Base-by-base conservation (phyloP, 2,888 invertebrate species). In the Therioaphis trifolii region DNA sequence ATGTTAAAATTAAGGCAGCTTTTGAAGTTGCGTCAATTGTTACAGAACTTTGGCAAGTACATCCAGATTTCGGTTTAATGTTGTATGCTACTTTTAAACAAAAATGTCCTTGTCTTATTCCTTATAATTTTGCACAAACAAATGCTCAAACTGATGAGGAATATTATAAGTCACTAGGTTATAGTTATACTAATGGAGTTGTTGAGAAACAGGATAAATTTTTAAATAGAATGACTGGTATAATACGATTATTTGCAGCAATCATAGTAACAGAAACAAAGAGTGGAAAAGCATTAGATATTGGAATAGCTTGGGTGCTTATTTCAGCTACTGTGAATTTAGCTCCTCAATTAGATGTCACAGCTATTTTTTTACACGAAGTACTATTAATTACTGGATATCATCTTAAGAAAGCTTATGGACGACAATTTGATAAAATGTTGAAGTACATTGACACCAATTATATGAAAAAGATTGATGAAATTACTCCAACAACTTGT, bases 191-290 rank as follows among this genome's bases (percentile, higher is more conserved):
- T 87, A 93, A 94, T 84, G 94, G 93, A 5, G 91, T 91, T 76
- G 91, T 95, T 12, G 96, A 97, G 88, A 92, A 93, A 85, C 94
- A 96, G 87, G 94, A 95, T 87, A 94, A 94, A 88, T 97, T 94
- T 89, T 89, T 96, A 43, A 94, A 93, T 87, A 91, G 96, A 85
- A 95, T 96, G 92, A 93, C 94, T 0, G 97, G 97, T 24, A 91
- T 95, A 75, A 93, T 95, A 88, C 91, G 94, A 85, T 90, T 97
- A 0, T 94, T 93, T 88, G 93, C 94, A 86, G 94, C 97, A 4
- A 92, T 97, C 66, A 91, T 95, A 88, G 92, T 95, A 40, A 91
- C 94, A 0, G 84, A 85, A 14, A 85, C 86, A 24, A 85, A 85
- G n/a, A 76, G 85, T 1, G 84, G 82, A 27, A 58, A 74, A 55